Evolutionary conservation across 2,888 invertebrate genomes (phyloP), one percentile per base, ranked within the genome.

Genomic region (Epirrita christyi): DNA sequence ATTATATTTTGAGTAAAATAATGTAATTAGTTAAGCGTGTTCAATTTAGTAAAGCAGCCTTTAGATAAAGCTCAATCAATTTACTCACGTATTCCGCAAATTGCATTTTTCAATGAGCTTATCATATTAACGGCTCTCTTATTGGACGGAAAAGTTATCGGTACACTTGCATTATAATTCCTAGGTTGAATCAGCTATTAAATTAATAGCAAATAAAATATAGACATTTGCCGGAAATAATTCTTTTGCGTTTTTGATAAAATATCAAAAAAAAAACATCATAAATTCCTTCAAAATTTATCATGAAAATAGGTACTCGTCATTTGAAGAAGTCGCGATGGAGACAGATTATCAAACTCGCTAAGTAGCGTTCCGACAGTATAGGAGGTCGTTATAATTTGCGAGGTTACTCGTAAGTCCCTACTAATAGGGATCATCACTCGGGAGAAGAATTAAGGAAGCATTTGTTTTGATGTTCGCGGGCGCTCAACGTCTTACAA

Each of bases 371-470:
- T 74, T 75, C 75, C 66, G 66, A 65, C 75, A 76, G 55, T 55
- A 59, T 69, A 44, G 76, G 71, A 78, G 80, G 76, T 88, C 81
- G 80, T 88, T 86, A 89, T 87, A 91, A 89, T 91, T 86, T 88
- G 83, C 83, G 83, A 87, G 90, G 90, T 90, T 87, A 85, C 85
- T 79, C 76, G 70, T 89, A 89, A 90, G 88, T 82, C 91, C 78
- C 72, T 79, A 81, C 86, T 90, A 90, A 91, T 91, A 90, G 85
- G 91, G 91, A 92, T 91, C 85, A 91, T 89, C 91, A 85, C 78
- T 78, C 70, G 75, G 61, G 80, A 78, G 86, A 82, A 85, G 88
- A 85, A 87, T 88, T 86, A 86, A 82, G 79, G 75, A 76, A 81
- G 82, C 83, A 86, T 85, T 91, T 89, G 90, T 89, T 90, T 88